These are phyloP conservation scores for Manis javanica DNA, from an alignment of 2,797 vertebrate genomes.

Conservation along the genomic window DNA sequence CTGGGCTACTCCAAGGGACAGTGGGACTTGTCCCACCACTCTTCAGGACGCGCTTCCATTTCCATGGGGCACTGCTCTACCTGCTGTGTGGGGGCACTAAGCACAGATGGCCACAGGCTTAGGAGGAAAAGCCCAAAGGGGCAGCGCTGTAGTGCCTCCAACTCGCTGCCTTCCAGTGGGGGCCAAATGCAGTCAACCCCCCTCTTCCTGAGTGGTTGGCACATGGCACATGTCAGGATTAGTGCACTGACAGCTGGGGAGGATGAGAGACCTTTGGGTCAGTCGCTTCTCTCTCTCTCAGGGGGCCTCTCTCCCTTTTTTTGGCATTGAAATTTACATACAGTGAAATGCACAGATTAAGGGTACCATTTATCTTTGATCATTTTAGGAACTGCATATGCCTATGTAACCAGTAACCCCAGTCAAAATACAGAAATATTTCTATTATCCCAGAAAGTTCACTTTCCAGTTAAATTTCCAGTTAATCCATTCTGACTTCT, in stretches of 20 bases:
- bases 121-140: neutral
- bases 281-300: neutral
- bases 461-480: neutral
- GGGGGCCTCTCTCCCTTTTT: neutral
- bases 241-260: neutral
- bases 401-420: neutral
- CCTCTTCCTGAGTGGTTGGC: too few relatives aligned
- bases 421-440: slow-evolving; percentile 1
- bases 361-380: neutral
- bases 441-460: neutral
- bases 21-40: neutral
- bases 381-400: neutral
- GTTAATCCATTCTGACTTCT: neutral
- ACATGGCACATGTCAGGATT: neutral
- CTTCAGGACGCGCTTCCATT: neutral
- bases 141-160: neutral
- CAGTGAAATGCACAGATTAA: neutral
- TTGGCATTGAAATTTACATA: neutral
- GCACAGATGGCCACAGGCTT: neutral
- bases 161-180: neutral
- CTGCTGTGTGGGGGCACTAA: neutral
- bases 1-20: neutral
- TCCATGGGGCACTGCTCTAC: neutral
- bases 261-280: neutral
- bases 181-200: neutral